Evolutionary conservation across 1,140 invertebrate species (phyloP), one percentile per base, ranked within the genome.

Genomic region (Bemisia tabaci): DNA sequence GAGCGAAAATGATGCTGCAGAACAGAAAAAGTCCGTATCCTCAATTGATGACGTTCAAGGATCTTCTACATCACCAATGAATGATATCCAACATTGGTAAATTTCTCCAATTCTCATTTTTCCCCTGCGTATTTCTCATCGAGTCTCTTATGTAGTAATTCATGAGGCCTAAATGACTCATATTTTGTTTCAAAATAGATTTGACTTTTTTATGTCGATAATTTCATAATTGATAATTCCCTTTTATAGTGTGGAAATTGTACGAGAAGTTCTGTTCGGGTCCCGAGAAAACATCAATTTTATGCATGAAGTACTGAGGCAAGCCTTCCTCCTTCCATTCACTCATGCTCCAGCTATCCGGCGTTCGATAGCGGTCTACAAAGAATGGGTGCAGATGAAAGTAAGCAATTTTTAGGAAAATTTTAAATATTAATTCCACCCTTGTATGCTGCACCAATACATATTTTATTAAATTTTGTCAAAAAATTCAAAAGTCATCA

Each of bases 371-470:
- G 84, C 87, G 64, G 89, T 95, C n/a, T 97, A 97, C 74, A 93
- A 94, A 76, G 94, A 97, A 76, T 95, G 95, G 90, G 95, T 96
- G 76, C 90, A 94, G 79, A 88, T 91, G 82, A 90, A 87, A 81
- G 87, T 91, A 74, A 79, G 79, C 71, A 60, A 33, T 59, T 59
- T n/a, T 24, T 59, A n/a, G n/a, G n/a, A n/a, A n/a, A n/a, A n/a
- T n/a, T n/a, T n/a, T n/a, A n/a, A n/a, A n/a, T n/a, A n/a, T n/a
- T n/a, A n/a, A n/a, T n/a, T n/a, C n/a, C n/a, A n/a, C n/a, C n/a
- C n/a, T n/a, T n/a, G n/a, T n/a, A n/a, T n/a, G n/a, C n/a, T n/a
- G n/a, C n/a, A n/a, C n/a, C n/a, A n/a, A n/a, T n/a, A n/a, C n/a
- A n/a, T n/a, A n/a, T n/a, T n/a, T n/a, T n/a, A n/a, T n/a, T n/a